Conservation (phyloP, 2,797 vertebrate species). For the Catharus ustulatus region DNA sequence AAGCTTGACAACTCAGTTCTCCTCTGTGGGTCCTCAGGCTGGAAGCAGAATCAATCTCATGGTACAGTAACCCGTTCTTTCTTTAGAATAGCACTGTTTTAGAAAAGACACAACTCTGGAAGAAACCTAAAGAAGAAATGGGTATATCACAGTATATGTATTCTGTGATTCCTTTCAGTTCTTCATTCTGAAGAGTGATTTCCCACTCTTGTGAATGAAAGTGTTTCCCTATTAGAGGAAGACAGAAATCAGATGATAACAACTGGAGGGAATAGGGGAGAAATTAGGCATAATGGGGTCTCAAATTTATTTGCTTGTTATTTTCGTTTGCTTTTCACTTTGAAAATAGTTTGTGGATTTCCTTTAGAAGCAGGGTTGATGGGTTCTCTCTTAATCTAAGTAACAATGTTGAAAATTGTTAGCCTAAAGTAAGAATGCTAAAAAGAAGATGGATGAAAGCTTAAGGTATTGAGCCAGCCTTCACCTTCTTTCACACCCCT, state of each 20-base stretch:
- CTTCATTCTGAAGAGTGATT: not conserved
- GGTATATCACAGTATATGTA: not conserved
- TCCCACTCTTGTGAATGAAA: not conserved
- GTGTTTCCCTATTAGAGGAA: not conserved
- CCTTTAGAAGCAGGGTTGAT: not conserved
- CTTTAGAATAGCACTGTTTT: not conserved
- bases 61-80: not conserved
- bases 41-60: not conserved
- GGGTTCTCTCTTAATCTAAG: not conserved
- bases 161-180: not conserved
- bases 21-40: not conserved
- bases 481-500: not conserved
- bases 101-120: not conserved
- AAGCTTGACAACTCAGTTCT: not conserved
- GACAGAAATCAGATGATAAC: not conserved
- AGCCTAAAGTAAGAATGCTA: not conserved
- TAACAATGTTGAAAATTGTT: not conserved
- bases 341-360: not conserved
- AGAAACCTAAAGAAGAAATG: not conserved
- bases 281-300: not conserved
- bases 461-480: not conserved
- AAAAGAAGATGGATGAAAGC: not conserved
- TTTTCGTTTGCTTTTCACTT: constrained; percentile 4
- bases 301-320: not conserved
- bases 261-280: not conserved